Evolutionary conservation across 2,113 vertebrate genomes (phyloP).

Genomic region (Grantiella picta): DNA sequence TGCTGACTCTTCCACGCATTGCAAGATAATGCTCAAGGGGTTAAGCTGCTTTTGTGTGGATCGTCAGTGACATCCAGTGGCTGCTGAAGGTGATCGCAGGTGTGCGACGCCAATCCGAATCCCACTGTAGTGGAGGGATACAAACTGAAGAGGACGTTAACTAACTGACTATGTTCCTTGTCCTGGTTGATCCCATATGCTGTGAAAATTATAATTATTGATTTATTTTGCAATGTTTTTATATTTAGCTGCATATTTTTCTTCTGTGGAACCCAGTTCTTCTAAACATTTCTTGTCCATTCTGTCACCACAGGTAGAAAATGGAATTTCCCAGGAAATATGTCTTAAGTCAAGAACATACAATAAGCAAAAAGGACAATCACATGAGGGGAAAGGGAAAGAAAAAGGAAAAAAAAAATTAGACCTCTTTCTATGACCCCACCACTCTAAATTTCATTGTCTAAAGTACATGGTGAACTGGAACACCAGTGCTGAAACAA

Average conservation of each 20-base stretch:
- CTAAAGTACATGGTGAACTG: not conserved
- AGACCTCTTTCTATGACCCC: not conserved
- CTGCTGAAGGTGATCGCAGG: slow-evolving; percentile 4
- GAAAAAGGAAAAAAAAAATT: not conserved
- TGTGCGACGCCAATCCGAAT: not conserved
- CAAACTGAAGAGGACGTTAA: not conserved
- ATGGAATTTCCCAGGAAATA: not conserved
- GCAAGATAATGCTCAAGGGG: not conserved
- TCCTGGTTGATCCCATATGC: not conserved
- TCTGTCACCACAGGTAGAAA: not conserved
- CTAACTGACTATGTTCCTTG: not conserved
- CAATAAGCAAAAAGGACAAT: not conserved
- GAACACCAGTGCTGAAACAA: not conserved
- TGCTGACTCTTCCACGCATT: not conserved
- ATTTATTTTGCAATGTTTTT: not conserved
- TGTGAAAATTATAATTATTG: not conserved
- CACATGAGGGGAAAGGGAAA: no score
- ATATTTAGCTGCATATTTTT: not conserved
- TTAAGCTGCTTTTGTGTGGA: slow-evolving; percentile 36
- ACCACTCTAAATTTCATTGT: not conserved
- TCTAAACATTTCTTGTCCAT: not conserved
- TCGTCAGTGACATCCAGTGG: slow-evolving; percentile 67
- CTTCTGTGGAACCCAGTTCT: not conserved
- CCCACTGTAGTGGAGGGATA: not conserved
- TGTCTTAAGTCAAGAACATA: not conserved